phyloP scores from a whole-genome alignment of 2,888 invertebrate genomes.

The Camptogramma bilineatum region DNA sequence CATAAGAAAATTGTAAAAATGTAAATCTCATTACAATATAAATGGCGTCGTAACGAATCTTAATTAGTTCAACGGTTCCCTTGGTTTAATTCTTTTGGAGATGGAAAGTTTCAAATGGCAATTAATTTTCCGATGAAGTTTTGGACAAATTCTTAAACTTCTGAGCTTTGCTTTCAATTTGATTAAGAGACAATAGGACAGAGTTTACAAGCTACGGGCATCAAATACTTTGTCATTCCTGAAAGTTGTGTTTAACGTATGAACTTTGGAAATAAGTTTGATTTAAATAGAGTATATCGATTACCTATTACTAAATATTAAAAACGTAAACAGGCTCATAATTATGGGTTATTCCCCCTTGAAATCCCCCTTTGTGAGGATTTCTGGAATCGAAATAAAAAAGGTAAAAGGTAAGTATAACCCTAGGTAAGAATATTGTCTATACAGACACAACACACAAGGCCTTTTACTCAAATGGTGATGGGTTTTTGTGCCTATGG shows the following conservation, averaged over 20 bases:
- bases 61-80: slow-evolving; percentile 30
- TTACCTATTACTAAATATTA: no score
- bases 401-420: no score
- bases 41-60: slow-evolving; percentile 35
- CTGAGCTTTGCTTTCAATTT: slow-evolving; percentile 41
- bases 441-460: no score
- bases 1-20: neutral
- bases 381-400: no score
- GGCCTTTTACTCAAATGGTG: no score
- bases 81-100: slow-evolving; percentile 61
- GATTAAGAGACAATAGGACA: slow-evolving; percentile 35
- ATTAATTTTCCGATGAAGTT: slow-evolving; percentile 58
- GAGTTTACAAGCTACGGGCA: slow-evolving; percentile 16
- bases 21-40: slow-evolving; percentile 31
- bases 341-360: no score
- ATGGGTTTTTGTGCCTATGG: no score
- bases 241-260: neutral
- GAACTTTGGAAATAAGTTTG: neutral
- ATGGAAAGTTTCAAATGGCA: slow-evolving; percentile 56
- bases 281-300: no score
- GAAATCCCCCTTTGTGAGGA: no score
- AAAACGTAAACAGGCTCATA: no score
- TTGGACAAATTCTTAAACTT: slow-evolving; percentile 47
- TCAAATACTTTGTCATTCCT: neutral
- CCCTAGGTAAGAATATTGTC: no score